These are phyloP conservation scores for Pomatorhinus ruficollis DNA, from an alignment of 2,113 vertebrate species.

Conservation along the genomic window DNA sequence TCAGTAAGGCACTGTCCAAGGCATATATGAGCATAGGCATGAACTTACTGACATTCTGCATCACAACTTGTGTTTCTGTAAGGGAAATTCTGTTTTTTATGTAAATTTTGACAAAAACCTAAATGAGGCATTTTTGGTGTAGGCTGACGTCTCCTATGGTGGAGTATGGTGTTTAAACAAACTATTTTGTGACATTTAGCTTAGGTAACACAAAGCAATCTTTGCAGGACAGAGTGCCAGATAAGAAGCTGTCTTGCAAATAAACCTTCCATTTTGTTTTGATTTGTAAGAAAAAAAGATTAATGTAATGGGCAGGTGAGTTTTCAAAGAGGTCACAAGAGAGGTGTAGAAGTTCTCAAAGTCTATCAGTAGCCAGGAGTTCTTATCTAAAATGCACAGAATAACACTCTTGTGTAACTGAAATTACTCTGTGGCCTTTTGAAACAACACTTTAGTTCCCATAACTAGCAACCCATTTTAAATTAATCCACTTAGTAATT, in stretches of 20 bases:
- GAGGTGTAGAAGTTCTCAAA: background rate
- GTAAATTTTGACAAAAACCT: background rate
- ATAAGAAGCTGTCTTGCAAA: background rate
- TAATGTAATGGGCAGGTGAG: background rate
- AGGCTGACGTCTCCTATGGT: background rate
- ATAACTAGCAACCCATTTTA: background rate
- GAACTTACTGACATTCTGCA: background rate
- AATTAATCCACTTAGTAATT: background rate
- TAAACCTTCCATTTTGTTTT: background rate
- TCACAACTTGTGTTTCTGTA: background rate
- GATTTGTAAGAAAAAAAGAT: background rate
- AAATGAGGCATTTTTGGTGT: background rate
- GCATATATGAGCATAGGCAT: background rate
- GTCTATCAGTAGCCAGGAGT: background rate
- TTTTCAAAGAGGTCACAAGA: background rate
- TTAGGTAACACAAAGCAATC: background rate
- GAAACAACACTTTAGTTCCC: background rate
- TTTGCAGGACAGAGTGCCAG: background rate
- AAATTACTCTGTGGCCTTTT: background rate
- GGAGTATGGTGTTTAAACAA: background rate
- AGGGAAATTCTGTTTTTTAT: background rate
- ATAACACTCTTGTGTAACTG: background rate
- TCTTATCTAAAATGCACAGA: background rate
- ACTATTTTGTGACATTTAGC: background rate
- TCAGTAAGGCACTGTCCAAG: background rate